Conservation (phyloP, 2,888 invertebrate genomes). For the Plagodis dolabraria region DNA sequence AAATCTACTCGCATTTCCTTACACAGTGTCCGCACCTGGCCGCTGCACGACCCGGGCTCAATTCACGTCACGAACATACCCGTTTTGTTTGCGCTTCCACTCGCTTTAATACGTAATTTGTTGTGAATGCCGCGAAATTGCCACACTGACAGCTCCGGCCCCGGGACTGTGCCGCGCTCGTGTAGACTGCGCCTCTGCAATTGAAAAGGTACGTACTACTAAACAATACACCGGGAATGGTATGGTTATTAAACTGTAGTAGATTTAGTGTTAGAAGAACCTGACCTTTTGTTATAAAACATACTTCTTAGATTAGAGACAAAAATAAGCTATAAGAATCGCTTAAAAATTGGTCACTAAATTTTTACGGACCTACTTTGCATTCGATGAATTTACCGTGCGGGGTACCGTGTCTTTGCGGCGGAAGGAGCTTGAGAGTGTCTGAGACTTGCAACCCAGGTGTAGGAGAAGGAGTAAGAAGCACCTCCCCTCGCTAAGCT, state of each 20-base stretch:
- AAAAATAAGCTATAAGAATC: too few species aligned
- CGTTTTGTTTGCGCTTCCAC: constrained; percentile 82
- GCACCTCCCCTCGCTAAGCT: too few species aligned
- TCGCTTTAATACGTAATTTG: constrained; percentile 83
- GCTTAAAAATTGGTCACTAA: too few species aligned
- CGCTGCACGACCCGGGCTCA: constrained; percentile 57
- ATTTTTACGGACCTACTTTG: too few species aligned
- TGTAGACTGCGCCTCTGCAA: constrained; percentile 51
- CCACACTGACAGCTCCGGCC: constrained; percentile 70
- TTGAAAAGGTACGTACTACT: constrained; percentile 72
- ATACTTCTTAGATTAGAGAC: too few species aligned
- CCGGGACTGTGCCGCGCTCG: constrained; percentile 21
- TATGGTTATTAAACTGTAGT: background rate
- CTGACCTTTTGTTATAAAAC: too few species aligned
- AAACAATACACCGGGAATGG: constrained; percentile 48
- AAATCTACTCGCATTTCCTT: constrained; percentile 31
- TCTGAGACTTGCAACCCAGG: too few species aligned
- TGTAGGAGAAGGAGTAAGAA: too few species aligned
- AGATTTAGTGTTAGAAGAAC: too few species aligned
- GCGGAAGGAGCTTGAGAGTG: too few species aligned
- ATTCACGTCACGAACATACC: constrained; percentile 82
- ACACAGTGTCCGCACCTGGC: constrained; percentile 47
- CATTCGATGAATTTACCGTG: too few species aligned
- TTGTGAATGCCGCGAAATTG: constrained; percentile 82
- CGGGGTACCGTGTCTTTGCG: too few species aligned